A percentile compares a stretch with the other conserved stretches of the same genome.
Conservation (phyloP, 2,113 vertebrate species). For the Pelecanus crispus region DNA sequence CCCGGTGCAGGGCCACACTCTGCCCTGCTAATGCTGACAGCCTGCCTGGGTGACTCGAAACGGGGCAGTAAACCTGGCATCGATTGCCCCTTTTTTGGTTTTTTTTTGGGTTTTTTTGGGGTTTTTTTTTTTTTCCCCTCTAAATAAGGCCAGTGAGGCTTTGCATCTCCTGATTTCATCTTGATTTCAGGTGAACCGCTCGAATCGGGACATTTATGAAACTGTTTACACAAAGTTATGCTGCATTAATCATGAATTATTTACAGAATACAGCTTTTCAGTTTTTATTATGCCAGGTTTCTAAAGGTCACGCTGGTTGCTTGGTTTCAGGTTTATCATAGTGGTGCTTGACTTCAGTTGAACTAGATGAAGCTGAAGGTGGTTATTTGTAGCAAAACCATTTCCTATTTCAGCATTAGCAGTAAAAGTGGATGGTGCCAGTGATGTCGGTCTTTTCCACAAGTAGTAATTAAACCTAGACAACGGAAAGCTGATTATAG, state of each 20-base stretch:
- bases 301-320: neutral
- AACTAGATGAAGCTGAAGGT: neutral
- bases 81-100: too few relatives aligned
- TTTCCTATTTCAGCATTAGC: neutral
- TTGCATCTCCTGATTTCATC: neutral
- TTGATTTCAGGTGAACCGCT: neutral
- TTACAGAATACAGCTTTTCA: neutral
- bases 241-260: neutral
- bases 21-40: accelerated
- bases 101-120: too few relatives aligned
- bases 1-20: neutral
- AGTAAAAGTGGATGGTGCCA: neutral
- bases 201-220: neutral
- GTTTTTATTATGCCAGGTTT: neutral
- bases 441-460: neutral
- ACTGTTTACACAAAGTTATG: neutral
- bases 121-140: neutral
- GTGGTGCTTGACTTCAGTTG: neutral
- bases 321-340: neutral
- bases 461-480: slow-evolving; percentile 4
- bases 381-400: neutral
- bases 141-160: neutral
- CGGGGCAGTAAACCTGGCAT: neutral
- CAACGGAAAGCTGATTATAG: neutral
- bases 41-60: neutral